These are phyloP conservation scores for Elgaria multicarinata DNA, from an alignment of 2,113 vertebrate species.

Conservation along the genomic window DNA sequence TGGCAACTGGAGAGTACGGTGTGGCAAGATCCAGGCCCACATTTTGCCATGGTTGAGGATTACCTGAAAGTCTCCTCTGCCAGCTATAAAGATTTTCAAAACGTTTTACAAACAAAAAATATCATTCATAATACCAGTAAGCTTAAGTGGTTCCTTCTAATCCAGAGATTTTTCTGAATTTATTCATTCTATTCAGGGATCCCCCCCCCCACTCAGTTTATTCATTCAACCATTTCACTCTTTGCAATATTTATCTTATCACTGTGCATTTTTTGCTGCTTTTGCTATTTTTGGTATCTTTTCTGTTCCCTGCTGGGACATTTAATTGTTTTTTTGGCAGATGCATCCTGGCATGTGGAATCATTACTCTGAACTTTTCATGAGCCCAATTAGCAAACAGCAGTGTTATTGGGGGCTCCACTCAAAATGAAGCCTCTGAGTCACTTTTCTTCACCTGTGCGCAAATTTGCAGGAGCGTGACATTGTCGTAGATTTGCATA, in stretches of 20 bases:
- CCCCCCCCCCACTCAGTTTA: constrained; percentile 37
- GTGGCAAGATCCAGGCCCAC: no score
- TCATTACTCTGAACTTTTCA: constrained; percentile 70
- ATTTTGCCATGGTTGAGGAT: no score
- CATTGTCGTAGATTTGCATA: constrained; percentile 57
- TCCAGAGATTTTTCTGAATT: constrained; percentile 23
- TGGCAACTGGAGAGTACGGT: no score
- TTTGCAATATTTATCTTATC: constrained; percentile 44
- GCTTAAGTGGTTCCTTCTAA: background rate
- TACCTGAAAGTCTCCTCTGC: background rate
- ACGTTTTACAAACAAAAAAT: constrained; percentile 12
- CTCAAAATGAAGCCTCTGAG: constrained; percentile 33
- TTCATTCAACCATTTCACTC: constrained; percentile 5
- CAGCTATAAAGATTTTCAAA: background rate
- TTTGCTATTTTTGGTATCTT: constrained; percentile 43
- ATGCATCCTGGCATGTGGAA: constrained; percentile 53
- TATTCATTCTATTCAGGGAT: background rate
- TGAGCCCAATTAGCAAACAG: constrained; percentile 63
- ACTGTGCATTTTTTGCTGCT: constrained; percentile 16
- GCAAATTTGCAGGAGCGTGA: constrained; percentile 47
- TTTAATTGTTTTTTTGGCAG: constrained; percentile 64
- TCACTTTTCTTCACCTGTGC: constrained; percentile 26
- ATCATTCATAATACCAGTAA: constrained; percentile 1
- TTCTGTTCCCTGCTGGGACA: constrained; percentile 56
- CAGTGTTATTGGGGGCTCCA: constrained; percentile 24